These are phyloP conservation scores for Merops nubicus DNA, from an alignment of 2,113 vertebrate species.

Conservation along the genomic window DNA sequence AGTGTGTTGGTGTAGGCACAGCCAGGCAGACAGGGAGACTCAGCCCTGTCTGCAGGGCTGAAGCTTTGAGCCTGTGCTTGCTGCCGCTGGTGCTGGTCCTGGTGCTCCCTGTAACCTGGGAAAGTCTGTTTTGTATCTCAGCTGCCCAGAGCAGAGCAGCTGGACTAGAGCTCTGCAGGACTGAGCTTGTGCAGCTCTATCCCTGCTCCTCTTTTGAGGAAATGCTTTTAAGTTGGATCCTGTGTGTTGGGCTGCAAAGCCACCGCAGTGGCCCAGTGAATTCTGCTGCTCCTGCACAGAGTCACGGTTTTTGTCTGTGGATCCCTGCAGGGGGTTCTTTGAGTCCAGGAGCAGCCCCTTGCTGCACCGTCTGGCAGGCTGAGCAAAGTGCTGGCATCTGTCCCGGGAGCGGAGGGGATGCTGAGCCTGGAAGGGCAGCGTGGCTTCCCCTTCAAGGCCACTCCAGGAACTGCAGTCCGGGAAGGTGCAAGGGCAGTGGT, in stretches of 20 bases:
- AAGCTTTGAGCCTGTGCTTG: background rate
- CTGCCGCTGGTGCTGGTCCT: rapidly evolving
- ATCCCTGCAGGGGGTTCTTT: background rate
- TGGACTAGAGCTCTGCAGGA: background rate
- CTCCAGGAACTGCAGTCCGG: background rate
- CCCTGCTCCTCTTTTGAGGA: background rate
- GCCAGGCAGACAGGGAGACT: background rate
- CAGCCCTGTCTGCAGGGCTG: background rate
- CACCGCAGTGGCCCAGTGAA: rapidly evolving
- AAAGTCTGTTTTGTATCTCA: background rate
- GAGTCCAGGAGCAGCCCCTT: background rate
- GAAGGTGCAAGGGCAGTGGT: rapidly evolving
- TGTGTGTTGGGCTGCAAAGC: rapidly evolving
- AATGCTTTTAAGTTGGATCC: background rate
- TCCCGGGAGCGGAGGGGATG: background rate
- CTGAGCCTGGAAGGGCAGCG: background rate
- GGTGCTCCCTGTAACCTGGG: background rate
- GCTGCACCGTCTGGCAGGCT: background rate
- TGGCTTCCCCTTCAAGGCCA: background rate
- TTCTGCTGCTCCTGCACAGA: background rate
- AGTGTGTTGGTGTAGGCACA: background rate
- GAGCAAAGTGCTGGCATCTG: background rate
- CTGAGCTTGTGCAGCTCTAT: background rate
- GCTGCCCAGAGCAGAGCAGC: background rate
- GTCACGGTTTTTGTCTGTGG: background rate